Evolutionary conservation across 1,140 invertebrate genomes (phyloP).

Genomic region (Parapsyche elsis): DNA sequence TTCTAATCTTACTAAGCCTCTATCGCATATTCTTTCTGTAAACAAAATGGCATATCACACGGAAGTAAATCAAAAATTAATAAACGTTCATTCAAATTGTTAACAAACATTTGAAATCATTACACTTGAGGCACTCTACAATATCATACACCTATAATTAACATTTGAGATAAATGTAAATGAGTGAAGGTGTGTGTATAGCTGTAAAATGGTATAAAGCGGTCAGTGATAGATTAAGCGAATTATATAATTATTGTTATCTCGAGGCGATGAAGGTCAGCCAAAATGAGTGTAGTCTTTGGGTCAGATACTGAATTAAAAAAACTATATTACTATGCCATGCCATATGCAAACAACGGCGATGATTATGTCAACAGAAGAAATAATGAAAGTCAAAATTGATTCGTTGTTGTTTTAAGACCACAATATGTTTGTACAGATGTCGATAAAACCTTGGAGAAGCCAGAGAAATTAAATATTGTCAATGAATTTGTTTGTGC

Average conservation of each 20-base stretch:
- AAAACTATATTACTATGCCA: background rate
- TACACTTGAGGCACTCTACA: too few relatives aligned
- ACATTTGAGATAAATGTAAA: too few relatives aligned
- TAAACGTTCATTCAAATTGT: too few relatives aligned
- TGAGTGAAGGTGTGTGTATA: too few relatives aligned
- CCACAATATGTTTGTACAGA: background rate
- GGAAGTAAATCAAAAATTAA: too few relatives aligned
- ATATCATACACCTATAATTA: too few relatives aligned
- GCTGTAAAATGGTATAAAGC: background rate
- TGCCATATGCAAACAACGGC: background rate
- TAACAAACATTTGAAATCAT: too few relatives aligned
- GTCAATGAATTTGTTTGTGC: background rate
- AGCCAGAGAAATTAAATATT: constrained; percentile 4
- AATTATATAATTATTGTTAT: background rate
- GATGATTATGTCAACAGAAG: background rate
- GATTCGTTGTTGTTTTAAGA: too few relatives aligned
- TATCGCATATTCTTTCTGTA: too few relatives aligned
- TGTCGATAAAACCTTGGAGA: background rate
- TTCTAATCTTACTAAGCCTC: too few relatives aligned
- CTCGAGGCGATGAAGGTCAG: background rate
- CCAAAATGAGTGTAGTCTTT: background rate
- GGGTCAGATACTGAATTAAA: background rate
- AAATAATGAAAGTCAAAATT: background rate
- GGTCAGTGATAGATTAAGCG: background rate
- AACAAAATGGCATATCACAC: too few relatives aligned